Evolutionary conservation across 1,140 invertebrate species (phyloP), one percentile per base, ranked within the genome.

Genomic region (Lepidurus apus): DNA sequence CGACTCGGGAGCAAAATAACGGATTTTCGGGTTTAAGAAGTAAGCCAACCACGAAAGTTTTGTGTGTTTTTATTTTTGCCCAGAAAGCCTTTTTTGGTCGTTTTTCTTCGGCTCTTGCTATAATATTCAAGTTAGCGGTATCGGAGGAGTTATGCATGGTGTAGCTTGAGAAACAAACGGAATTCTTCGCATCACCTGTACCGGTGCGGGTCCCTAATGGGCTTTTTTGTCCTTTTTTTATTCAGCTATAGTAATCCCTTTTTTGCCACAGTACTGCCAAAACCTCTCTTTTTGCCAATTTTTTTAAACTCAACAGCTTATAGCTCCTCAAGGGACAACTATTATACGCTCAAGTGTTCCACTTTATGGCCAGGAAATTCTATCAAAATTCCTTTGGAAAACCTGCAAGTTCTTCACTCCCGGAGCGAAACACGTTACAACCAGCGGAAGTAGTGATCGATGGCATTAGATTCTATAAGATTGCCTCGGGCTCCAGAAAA

Each of bases 361-460:
- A 65, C 9, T 65, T 65, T 65, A 65, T 21, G 7, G 13, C 1
- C 53, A 65, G 53, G 53, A 65, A 65, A 65, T 11, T 65, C n/a
- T 65, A 65, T 65, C 21, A 7, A 21, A 65, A 9, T 34, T 34
- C 4, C 34, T 34, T 34, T 34, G 34, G 21, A 65, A 65, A 21
- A 65, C 53, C n/a, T 21, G 53, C 21, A 65, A 65, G 53, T 21
- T 65, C 21, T 65, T 65, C 53, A 21, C 17, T 21, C 53, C 53
- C 7, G 17, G 53, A 65, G 53, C 53, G 21, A 65, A n/a, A 21
- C 7, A 21, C 1, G 17, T 21, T 11, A 21, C 53, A 13, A 21
- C 53, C 34, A 21, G 21, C 53, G 53, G 53, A 65, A 65, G 53
- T 65, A 65, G 53, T 65, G 53, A 65, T 65, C 53, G 53, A 17